These are phyloP conservation scores for Parambassis ranga DNA, from an alignment of 2,797 vertebrate species.

Conservation along the genomic window DNA sequence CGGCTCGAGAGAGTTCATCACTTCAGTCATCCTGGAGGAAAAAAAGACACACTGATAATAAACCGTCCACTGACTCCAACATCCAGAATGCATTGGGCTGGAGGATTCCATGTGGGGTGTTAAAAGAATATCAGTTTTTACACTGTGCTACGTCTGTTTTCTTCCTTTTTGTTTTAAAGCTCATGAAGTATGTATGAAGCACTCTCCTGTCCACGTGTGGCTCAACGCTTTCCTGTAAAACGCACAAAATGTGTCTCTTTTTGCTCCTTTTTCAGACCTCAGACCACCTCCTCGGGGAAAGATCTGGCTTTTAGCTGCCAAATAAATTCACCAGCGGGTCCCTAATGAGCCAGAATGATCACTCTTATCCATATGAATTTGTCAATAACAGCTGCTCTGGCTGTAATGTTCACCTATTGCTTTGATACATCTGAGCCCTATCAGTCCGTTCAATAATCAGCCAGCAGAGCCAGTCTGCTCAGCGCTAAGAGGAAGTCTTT, in stretches of 20 bases:
- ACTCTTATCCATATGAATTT: too few relatives aligned
- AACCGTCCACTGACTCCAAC: not conserved
- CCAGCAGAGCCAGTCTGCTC: not conserved
- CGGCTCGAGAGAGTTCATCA: conserved; percentile 87
- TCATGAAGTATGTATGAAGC: too few relatives aligned
- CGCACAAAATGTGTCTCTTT: too few relatives aligned
- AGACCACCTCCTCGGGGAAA: not conserved
- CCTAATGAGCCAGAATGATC: not conserved
- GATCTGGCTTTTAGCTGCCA: not conserved
- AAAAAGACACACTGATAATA: not conserved
- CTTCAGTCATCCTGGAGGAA: conserved; percentile 85
- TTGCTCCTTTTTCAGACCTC: not conserved
- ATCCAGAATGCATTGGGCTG: too few relatives aligned
- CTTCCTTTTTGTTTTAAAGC: too few relatives aligned
- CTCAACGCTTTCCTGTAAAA: too few relatives aligned
- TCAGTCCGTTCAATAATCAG: not conserved
- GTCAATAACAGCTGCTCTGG: too few relatives aligned
- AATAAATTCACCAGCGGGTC: not conserved
- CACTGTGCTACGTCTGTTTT: too few relatives aligned
- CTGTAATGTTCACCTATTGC: not conserved
- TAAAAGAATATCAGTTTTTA: too few relatives aligned
- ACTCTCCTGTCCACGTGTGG: too few relatives aligned
- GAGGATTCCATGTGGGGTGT: too few relatives aligned
- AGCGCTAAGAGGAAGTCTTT: conserved; percentile 21
- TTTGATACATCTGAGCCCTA: too few relatives aligned